A percentile compares a stretch with the other conserved stretches of the same genome.
Evolutionary conservation across 2,797 vertebrate species (phyloP).

Genomic region (Vespertilio murinus): DNA sequence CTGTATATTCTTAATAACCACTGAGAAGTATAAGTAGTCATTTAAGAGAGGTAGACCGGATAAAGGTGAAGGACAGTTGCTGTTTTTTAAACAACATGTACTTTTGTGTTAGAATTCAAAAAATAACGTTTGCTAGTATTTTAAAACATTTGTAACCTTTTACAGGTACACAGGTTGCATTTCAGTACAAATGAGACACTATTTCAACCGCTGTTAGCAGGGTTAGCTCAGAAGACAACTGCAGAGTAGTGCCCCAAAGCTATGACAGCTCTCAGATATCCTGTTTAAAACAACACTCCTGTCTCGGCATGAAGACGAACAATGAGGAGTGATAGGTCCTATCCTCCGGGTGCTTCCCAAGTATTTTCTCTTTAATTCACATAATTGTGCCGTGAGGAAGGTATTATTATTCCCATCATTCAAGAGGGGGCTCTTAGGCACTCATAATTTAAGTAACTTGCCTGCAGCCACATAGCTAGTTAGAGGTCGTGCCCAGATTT

Average conservation of each 20-base stretch:
- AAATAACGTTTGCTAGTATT: neutral
- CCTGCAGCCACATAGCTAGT: neutral
- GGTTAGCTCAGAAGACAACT: conserved; percentile 9
- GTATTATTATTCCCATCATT: neutral
- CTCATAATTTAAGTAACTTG: conserved; percentile 27
- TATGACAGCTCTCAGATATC: neutral
- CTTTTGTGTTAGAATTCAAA: neutral
- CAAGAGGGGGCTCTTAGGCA: neutral
- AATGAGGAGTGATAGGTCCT: neutral
- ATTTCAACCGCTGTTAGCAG: neutral
- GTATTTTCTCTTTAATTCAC: neutral
- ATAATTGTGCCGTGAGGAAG: neutral
- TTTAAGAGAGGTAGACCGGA: neutral
- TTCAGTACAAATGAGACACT: neutral
- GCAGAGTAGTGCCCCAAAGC: neutral
- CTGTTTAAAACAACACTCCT: neutral
- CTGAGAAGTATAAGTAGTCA: neutral
- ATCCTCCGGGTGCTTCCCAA: neutral
- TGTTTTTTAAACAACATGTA: neutral
- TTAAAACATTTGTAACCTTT: neutral
- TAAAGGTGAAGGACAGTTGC: neutral
- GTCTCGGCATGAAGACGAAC: neutral
- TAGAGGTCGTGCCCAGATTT: neutral
- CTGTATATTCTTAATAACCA: neutral
- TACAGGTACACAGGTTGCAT: neutral